These are phyloP conservation scores for Hemicrepidius hirtus DNA, from an alignment of 2,888 invertebrate species.

Conservation along the genomic window DNA sequence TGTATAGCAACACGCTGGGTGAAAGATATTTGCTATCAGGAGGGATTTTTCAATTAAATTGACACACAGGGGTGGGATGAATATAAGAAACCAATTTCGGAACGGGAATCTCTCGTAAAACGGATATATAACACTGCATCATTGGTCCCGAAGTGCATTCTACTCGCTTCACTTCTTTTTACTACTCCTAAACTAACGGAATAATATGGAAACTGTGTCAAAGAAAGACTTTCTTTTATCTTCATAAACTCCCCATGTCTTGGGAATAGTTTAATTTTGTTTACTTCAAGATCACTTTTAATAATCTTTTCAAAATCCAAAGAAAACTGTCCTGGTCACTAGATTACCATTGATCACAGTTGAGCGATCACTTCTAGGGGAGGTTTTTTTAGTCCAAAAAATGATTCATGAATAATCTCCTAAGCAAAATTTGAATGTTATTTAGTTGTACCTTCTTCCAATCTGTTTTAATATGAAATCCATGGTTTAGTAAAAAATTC, in stretches of 20 bases:
- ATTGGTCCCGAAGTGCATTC: constrained; percentile 44
- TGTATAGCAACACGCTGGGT: constrained; percentile 30
- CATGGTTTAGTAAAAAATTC: too few relatives aligned
- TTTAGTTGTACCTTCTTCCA: too few relatives aligned
- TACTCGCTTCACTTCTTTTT: constrained; percentile 40
- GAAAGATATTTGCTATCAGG: constrained; percentile 40
- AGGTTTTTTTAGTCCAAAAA: too few relatives aligned
- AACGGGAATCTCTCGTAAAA: constrained; percentile 48
- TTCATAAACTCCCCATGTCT: not conserved
- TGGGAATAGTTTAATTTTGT: not conserved
- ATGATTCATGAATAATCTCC: too few relatives aligned
- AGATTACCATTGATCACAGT: too few relatives aligned
- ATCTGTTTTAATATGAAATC: too few relatives aligned
- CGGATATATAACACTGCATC: constrained; percentile 49
- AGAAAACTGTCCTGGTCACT: too few relatives aligned
- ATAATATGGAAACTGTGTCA: constrained; percentile 38
- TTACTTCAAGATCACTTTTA: constrained; percentile 20
- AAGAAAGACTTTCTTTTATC: not conserved
- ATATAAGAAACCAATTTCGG: constrained; percentile 50
- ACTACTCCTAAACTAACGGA: constrained; percentile 34
- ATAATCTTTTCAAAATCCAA: too few relatives aligned
- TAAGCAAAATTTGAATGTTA: too few relatives aligned
- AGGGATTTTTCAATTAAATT: constrained; percentile 49
- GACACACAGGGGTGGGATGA: constrained; percentile 35
- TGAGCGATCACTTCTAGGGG: too few relatives aligned